phyloP scores from a whole-genome alignment of 2,797 vertebrate species.

The Malacoraja senta region DNA sequence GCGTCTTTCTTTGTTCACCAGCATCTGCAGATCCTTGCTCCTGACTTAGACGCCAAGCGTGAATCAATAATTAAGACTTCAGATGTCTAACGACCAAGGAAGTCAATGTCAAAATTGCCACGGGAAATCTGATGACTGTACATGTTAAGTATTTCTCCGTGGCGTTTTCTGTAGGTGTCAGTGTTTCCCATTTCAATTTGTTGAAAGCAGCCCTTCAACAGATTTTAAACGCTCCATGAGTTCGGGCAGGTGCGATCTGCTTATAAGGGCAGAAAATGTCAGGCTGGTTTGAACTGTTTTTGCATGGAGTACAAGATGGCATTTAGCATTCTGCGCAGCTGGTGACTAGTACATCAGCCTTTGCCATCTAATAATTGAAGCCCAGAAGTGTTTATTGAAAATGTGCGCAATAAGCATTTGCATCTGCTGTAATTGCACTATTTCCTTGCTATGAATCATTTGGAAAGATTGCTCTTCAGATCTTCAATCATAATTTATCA shows the following conservation, averaged over 20 bases:
- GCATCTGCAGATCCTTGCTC: too few relatives aligned
- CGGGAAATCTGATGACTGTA: background rate
- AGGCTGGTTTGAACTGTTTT: background rate
- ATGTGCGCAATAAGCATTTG: constrained; percentile 7
- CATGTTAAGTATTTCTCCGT: background rate
- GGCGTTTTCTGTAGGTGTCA: background rate
- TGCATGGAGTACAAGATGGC: background rate
- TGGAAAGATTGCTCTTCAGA: background rate
- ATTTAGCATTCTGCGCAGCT: background rate
- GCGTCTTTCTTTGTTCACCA: too few relatives aligned
- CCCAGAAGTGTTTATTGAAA: constrained; percentile 23
- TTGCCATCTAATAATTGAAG: constrained; percentile 30
- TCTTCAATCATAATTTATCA: constrained; percentile 23
- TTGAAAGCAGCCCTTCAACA: background rate
- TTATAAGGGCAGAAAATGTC: background rate
- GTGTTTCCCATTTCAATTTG: background rate
- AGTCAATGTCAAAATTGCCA: background rate
- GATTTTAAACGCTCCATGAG: background rate
- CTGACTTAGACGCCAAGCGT: background rate
- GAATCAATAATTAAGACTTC: background rate
- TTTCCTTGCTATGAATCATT: background rate
- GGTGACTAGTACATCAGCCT: constrained; percentile 7
- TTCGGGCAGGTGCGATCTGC: background rate
- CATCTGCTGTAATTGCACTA: constrained; percentile 17
- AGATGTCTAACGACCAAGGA: background rate